Base-by-base conservation (phyloP, 2,113 vertebrate genomes). In the Picathartes gymnocephalus region DNA sequence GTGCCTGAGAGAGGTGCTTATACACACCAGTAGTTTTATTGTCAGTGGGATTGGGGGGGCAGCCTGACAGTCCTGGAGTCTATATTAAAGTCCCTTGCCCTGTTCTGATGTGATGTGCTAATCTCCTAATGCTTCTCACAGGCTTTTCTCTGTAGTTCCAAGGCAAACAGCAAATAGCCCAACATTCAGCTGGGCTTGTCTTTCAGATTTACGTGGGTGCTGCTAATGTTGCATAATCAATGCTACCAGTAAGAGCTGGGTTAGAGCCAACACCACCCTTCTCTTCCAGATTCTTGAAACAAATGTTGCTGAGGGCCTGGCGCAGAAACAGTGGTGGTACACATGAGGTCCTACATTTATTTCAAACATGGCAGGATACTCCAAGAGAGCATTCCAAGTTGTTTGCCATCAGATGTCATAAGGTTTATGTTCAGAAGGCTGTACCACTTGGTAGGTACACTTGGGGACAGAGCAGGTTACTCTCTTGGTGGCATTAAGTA, bases 131-230 rank as follows among this genome's bases (percentile, higher is more conserved):
- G 65, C 51, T 89, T 81, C 69, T 73, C 72, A 35, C 13, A 25
- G 51, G 22, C 33, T 31, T 22, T 13, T 76, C 8, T 48, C 8
- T 57, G 39, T 24, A 28, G 47, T 70, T 91, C 40, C 33, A 35
- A 65, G 39, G 39, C 42, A 84, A 54, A 65, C 37, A 68, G 62
- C 61, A 48, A 72, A 48, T 31, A 73, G 23, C 27, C 21, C 47
- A 8, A 1, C 0, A 0, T 51, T 64, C 51, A 70, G 21, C 35
- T 80, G 10, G 58, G 37, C 4, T 61, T 40, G 58, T 45, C 69
- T 79, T 81, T 84, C 18, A n/a, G 30, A 35, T 86, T 30, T 44
- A 9, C 50, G 1, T 45, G n/a, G 54, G 9, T 73, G 69, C 39
- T 68, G 65, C 77, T 81, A 4, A 23, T n/a, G 44, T 54, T 81